These are phyloP conservation scores for Volucella zonaria DNA, from an alignment of 2,888 invertebrate species.

Conservation along the genomic window DNA sequence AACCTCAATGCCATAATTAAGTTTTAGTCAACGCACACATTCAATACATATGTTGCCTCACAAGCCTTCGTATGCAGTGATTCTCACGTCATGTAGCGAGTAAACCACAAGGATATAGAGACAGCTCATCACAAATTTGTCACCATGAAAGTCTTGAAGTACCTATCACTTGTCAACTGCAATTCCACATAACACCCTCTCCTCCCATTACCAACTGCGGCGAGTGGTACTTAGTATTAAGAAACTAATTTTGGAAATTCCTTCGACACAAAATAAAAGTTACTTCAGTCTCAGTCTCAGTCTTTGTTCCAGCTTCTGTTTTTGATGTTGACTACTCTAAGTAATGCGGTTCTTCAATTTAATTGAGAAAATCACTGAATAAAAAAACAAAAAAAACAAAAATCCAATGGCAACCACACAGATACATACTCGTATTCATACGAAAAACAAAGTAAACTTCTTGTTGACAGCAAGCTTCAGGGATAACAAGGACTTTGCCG, in stretches of 20 bases:
- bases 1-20: no score
- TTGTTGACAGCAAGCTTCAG: constrained; percentile 16
- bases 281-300: neutral
- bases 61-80: neutral
- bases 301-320: no score
- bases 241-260: constrained; percentile 26
- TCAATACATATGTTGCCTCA: no score
- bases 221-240: constrained; percentile 11
- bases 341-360: constrained; percentile 15
- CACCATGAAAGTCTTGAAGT: constrained; percentile 23
- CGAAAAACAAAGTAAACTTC: constrained; percentile 6
- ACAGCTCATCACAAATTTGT: neutral
- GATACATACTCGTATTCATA: neutral
- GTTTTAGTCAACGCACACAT: no score
- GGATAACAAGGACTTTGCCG: neutral
- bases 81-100: neutral
- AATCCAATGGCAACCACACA: neutral
- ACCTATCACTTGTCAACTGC: constrained; percentile 37
- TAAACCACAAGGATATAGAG: neutral
- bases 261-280: neutral
- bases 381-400: neutral
- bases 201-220: neutral
- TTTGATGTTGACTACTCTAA: constrained; percentile 8
- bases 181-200: constrained; percentile 7
- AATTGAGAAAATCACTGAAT: neutral